Evolutionary conservation across 2,797 vertebrate species (phyloP).

Genomic region (Okamejei kenojei): DNA sequence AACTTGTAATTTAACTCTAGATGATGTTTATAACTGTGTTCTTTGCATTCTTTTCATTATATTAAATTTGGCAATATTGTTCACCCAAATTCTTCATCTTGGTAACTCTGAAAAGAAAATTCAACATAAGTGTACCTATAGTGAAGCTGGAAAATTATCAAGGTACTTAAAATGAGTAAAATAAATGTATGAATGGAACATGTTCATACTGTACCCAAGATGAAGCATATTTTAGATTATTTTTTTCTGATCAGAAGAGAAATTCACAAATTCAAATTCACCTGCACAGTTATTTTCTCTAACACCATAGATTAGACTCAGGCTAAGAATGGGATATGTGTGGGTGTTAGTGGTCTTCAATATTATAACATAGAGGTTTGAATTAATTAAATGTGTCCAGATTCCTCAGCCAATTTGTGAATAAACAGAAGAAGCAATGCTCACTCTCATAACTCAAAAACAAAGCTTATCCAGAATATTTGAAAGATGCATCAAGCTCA

Average conservation of each 20-base stretch:
- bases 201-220: too few relatives aligned
- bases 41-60: neutral
- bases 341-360: neutral
- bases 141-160: neutral
- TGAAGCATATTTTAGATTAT: too few relatives aligned
- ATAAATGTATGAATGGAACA: neutral
- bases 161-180: neutral
- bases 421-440: neutral
- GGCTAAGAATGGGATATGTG: too few relatives aligned
- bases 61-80: constrained; percentile 1
- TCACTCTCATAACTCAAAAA: neutral
- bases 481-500: neutral
- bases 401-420: neutral
- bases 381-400: neutral
- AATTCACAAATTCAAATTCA: constrained; percentile 1
- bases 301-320: neutral
- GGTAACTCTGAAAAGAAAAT: neutral
- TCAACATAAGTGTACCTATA: neutral
- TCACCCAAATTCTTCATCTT: neutral
- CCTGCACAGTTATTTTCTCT: neutral
- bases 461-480: neutral
- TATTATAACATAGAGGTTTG: neutral
- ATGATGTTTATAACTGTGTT: neutral
- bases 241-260: neutral
- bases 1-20: neutral